Evolutionary conservation across 2,888 invertebrate genomes (phyloP), one percentile per base, ranked within the genome.

Genomic region (Cerceris rybyensis): DNA sequence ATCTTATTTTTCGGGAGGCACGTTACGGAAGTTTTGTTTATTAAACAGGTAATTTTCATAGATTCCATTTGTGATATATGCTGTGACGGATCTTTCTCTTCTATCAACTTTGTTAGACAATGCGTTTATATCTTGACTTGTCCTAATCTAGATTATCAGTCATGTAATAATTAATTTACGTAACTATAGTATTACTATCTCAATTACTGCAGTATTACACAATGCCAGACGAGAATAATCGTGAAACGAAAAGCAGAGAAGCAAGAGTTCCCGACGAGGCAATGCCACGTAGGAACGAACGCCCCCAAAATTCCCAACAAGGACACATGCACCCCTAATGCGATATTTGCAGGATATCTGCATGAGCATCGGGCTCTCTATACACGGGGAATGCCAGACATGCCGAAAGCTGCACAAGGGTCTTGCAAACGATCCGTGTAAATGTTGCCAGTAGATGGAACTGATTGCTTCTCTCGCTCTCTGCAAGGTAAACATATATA

Each of bases 391-490:
- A 82, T 84, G 76, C 76, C 70, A 76, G 68, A 76, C 78, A 64
- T 72, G 66, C 66, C 75, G 64, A 85, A 78, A 83, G 77, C 85
- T 71, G 60, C 64, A 55, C 78, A 63, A 81, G 73, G 71, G 63
- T 60, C 67, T 69, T 75, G 86, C 75, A 82, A 85, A 86, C 81
- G 85, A 84, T 85, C 82, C 82, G 58, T 84, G 82, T 84, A 84
- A 84, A 85, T 80, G 86, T 78, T 78, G 80, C 77, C 70, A 65
- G 86, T 82, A 84, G 84, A 85, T 86, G 82, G 81, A 86, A 86
- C 86, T 82, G 86, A 85, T 85, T 85, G 85, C 82, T 84, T 78
- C 75, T 72, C 78, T 55, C 77, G 58, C 52, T 52, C 74, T 46
- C 59, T 28, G 52, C 64, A 43, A 7, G 63, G 71, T 71, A 76